Conservation (phyloP, 2,113 vertebrate genomes). For the Dromiciops gliroides region DNA sequence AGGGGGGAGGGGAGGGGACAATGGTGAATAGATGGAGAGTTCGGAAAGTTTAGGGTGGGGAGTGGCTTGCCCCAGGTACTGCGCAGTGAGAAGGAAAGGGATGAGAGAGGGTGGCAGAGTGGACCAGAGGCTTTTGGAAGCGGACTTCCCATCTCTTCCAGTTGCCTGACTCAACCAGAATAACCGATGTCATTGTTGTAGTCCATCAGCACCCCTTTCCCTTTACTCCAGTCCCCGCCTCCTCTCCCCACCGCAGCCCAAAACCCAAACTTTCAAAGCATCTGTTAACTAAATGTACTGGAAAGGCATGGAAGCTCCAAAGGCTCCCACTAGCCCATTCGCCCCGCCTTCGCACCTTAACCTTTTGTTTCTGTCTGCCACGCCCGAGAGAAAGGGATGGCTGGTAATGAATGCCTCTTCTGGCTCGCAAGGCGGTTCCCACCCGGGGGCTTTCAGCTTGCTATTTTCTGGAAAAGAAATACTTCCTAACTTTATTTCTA, state of each 20-base stretch:
- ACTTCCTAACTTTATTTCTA: conserved; percentile 62
- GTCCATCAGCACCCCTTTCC: background rate
- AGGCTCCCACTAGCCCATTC: conserved; percentile 30
- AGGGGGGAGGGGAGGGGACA: background rate
- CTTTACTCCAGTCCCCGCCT: no score
- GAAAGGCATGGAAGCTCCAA: background rate
- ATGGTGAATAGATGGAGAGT: conserved; percentile 6
- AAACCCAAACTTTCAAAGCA: background rate
- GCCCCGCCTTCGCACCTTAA: conserved; percentile 78
- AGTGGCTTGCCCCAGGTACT: conserved; percentile 71
- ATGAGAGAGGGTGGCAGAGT: conserved; percentile 55
- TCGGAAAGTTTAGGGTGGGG: conserved; percentile 54
- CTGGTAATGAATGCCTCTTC: background rate
- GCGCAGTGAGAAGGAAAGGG: conserved; percentile 59
- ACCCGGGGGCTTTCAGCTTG: background rate
- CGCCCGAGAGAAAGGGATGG: conserved; percentile 72
- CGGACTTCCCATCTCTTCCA: conserved; percentile 16
- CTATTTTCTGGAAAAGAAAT: background rate
- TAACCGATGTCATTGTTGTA: background rate
- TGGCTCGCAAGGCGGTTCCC: background rate
- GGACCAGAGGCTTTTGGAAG: conserved; percentile 65
- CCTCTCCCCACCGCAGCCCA: background rate
- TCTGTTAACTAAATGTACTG: background rate
- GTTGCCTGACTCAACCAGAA: conserved; percentile 18
- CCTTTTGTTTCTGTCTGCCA: conserved; percentile 78